Evolutionary conservation across 2,888 invertebrate genomes (phyloP), one percentile per base, ranked within the genome.

Genomic region (Siphlonurus alternatus): DNA sequence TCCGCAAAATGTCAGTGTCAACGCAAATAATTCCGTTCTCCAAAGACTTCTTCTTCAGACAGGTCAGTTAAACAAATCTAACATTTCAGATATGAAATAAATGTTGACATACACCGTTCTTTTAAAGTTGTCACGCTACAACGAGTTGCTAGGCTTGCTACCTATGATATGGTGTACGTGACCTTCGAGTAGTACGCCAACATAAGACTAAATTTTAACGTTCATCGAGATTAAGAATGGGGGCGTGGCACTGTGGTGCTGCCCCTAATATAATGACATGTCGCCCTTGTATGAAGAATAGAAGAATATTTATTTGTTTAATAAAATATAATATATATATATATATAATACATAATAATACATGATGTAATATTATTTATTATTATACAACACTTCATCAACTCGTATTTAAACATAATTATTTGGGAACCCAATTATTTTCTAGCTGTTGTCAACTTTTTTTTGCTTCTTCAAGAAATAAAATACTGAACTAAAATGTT

Each of bases 1-100:
- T 38, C 5, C 38, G 38, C 15, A 38, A 38, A 10, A 38, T 38
- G 38, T 62, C 25, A 1, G 68, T 64, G 66, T 22, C 64, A 53
- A 25, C 62, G 20, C 25, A 62, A 23, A 67, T 65, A n/a, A 67
- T 66, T 25, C 65, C 67, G 19, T 61, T 67, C 3, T 66, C 69
- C 20, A 61, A 62, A n/a, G 68, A 70, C 66, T 70, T 71, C 54
- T 68, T 71, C 64, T 70, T 71, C 64, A 64, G 70, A 61, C 71
- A 71, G 67, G 71, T 70, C 66, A 66, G 64, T 61, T 15, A 1
- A 59, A 10, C 1, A 23, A 23, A 53, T 5, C 24, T n/a, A 2
- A 23, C 23, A 22, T 51, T 22, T 2, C 10, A n/a, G 59, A 59
- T 1, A 20, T 38, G 15, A 10, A 38, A 38, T 5, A 38, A 38